Evolutionary conservation across 1,140 invertebrate species (phyloP), one percentile per base, ranked within the genome.

Genomic region (Drosophila lacertosa): DNA sequence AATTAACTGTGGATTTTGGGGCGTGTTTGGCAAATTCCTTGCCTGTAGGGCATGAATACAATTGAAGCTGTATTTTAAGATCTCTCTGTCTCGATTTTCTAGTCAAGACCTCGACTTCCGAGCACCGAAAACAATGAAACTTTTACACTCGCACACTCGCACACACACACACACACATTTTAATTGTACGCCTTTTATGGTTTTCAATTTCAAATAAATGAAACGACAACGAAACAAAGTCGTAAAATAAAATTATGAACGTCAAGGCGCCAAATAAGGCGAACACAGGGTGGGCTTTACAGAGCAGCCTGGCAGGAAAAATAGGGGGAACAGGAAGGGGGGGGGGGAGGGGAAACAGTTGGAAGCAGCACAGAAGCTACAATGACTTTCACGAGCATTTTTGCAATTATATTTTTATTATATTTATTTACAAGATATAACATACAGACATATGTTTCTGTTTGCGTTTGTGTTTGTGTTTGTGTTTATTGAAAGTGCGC

Each of bases 161-260:
- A 48, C n/a, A 51, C 57, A 59, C 15, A 60, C 48, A 53, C 18
- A 37, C 13, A 74, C 65, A 48, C 75, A 75, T 86, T 80, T 84
- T 86, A 86, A 84, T 84, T 84, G 81, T 84, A 53, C 73, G 76
- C 81, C 82, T 84, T 86, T 84, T 84, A 86, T 84, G 80, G 81
- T 58, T 86, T 84, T 86, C 82, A 86, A 84, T 84, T 84, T 84
- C 81, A 84, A 81, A 84, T 83, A 81, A 84, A 84, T 80, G 74
- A 84, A 86, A 86, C 76, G 82, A 84, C 81, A 86, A 73, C 78
- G 64, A 74, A 77, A 73, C 65, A 76, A 63, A 81, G 71, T 88
- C 78, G 77, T 88, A 82, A 88, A 88, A 88, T 71, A 74, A 83
- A 83, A 83, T 83, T 83, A 83, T 83, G 76, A 83, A 83, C 80